Percentiles rank a stretch among this genome's conserved stretches.
These are phyloP conservation scores for Plebejus melissa DNA, from an alignment of 2,888 invertebrate species.

Conservation along the genomic window DNA sequence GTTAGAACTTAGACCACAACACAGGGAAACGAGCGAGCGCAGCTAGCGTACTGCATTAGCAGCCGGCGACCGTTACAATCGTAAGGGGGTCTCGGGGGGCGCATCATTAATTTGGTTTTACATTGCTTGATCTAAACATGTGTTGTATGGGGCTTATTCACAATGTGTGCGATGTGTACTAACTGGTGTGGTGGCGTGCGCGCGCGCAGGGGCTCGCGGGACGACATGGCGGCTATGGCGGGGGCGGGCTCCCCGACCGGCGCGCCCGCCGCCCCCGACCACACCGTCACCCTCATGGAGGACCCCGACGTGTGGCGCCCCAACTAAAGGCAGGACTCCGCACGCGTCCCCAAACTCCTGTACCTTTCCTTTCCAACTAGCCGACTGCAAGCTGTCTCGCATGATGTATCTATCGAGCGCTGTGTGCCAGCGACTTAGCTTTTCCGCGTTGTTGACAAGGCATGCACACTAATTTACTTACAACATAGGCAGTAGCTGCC, in stretches of 20 bases:
- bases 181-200: constrained; percentile 34
- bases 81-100: too few species aligned
- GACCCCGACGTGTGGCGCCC: constrained; percentile 96
- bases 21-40: too few species aligned
- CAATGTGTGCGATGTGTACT: constrained; percentile 31
- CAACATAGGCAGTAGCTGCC: too few species aligned
- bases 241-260: constrained; percentile 82
- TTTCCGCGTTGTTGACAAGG: too few species aligned
- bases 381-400: not conserved
- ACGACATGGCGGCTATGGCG: constrained; percentile 91
- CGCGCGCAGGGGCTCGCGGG: constrained; percentile 85
- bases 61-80: too few species aligned
- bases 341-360: constrained; percentile 9
- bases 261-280: constrained; percentile 68
- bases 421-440: too few species aligned
- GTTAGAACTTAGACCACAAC: too few species aligned
- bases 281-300: constrained; percentile 92
- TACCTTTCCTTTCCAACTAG: not conserved
- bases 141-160: constrained; percentile 5
- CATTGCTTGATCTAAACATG: not conserved
- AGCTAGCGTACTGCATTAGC: too few species aligned
- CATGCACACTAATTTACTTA: too few species aligned
- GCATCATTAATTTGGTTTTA: not conserved
- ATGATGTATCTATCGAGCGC: not conserved
- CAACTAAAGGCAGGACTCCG: constrained; percentile 80